Evolutionary conservation across 2,797 vertebrate species (phyloP).

Genomic region (Octomys mimax): DNA sequence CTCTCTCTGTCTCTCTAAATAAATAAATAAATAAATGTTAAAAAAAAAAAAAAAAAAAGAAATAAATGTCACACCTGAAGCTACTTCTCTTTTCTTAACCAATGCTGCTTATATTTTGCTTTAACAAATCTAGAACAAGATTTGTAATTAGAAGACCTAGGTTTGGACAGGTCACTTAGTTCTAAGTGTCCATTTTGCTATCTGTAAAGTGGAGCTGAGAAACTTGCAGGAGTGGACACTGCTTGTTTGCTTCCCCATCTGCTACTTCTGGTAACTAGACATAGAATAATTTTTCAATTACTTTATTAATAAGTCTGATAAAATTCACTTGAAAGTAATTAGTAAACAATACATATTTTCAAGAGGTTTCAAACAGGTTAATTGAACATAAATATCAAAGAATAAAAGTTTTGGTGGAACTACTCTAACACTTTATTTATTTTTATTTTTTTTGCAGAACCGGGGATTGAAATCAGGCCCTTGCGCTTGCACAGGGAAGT

Average conservation of each 20-base stretch:
- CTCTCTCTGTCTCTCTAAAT: too few relatives aligned
- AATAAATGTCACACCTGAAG: background rate
- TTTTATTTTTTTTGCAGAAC: too few relatives aligned
- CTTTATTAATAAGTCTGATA: constrained; percentile 1
- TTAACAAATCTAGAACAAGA: background rate
- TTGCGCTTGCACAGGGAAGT: too few relatives aligned
- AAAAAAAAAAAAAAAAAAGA: too few relatives aligned
- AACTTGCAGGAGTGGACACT: background rate
- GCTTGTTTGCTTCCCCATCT: background rate
- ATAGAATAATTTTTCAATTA: background rate
- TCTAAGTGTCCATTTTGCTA: background rate
- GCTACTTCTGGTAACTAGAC: background rate
- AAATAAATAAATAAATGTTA: too few relatives aligned
- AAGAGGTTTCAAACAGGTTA: background rate
- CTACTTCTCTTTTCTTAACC: background rate
- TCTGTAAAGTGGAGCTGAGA: background rate
- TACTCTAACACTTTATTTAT: background rate
- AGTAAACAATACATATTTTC: constrained; percentile 45
- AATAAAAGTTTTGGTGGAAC: background rate
- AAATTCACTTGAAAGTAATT: constrained; percentile 50
- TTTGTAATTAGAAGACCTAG: background rate
- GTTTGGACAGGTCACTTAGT: background rate
- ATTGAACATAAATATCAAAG: background rate
- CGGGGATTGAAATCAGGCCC: too few relatives aligned
- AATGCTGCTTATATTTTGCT: background rate